phyloP scores from a whole-genome alignment of 2,888 invertebrate species.

The Linyphia triangularis region DNA sequence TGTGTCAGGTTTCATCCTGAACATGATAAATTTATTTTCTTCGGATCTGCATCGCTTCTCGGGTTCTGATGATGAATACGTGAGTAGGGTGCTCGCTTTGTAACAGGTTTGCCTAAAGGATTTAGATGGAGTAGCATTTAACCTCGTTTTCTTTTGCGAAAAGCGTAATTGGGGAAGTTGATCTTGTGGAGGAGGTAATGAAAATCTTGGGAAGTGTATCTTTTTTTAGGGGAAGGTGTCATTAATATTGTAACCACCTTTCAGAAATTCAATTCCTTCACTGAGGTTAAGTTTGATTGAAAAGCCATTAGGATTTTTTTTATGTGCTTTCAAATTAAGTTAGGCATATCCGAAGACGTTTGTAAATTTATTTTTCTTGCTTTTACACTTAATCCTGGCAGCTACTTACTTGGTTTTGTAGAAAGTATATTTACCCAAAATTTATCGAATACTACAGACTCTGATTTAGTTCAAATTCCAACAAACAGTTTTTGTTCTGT shows the following conservation, averaged over 20 bases:
- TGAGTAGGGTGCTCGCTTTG: conserved; percentile 14
- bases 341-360: no score
- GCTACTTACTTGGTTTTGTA: no score
- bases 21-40: conserved; percentile 63
- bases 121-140: conserved; percentile 21
- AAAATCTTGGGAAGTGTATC: neutral
- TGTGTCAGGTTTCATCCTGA: conserved; percentile 65
- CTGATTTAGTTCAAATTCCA: no score
- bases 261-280: neutral
- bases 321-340: neutral
- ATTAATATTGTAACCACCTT: neutral
- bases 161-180: conserved; percentile 28
- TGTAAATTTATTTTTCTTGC: no score
- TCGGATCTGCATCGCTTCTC: conserved; percentile 27
- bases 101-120: conserved; percentile 14
- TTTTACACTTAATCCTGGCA: no score
- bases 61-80: conserved; percentile 34
- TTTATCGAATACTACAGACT: no score
- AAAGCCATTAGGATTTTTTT: neutral
- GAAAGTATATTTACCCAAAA: no score
- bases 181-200: conserved; percentile 10
- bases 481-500: no score
- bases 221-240: neutral
- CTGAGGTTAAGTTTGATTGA: neutral
- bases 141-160: conserved; percentile 34